Evolutionary conservation across 2,888 invertebrate genomes (phyloP).

Genomic region (Thecocarcelia acutangulata): DNA sequence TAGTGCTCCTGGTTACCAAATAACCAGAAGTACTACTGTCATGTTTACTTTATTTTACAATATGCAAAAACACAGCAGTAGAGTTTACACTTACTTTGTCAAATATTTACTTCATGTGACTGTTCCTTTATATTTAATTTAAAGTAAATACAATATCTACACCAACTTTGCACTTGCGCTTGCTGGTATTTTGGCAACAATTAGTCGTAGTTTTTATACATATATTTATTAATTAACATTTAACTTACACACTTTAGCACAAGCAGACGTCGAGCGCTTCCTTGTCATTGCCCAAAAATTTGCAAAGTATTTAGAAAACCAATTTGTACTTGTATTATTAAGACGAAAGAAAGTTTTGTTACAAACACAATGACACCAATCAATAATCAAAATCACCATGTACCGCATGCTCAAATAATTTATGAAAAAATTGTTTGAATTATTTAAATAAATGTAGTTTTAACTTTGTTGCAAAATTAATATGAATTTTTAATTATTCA

Average conservation of each 20-base stretch:
- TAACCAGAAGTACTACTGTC: too few relatives aligned
- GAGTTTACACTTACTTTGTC: too few relatives aligned
- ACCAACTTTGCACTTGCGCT: conserved; percentile 36
- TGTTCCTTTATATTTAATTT: conserved; percentile 30
- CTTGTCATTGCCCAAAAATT: conserved; percentile 52
- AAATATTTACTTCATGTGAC: too few relatives aligned
- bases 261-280: conserved; percentile 43
- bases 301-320: conserved; percentile 43
- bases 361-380: conserved; percentile 14
- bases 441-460: conserved; percentile 20
- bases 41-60: too few relatives aligned
- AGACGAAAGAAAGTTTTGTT: conserved; percentile 33
- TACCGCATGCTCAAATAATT: conserved; percentile 47
- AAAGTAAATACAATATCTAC: conserved; percentile 1
- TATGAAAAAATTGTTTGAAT: conserved; percentile 59
- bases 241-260: conserved; percentile 53
- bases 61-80: too few relatives aligned
- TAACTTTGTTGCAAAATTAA: not conserved
- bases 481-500: too few relatives aligned
- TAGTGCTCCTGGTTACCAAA: too few relatives aligned
- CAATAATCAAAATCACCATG: conserved; percentile 12
- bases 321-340: conserved; percentile 46
- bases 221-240: conserved; percentile 16
- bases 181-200: not conserved
- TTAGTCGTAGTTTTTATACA: not conserved